Evolutionary conservation across 2,888 invertebrate genomes (phyloP), one percentile per base, ranked within the genome.

Genomic region (Lydus trimaculatus): DNA sequence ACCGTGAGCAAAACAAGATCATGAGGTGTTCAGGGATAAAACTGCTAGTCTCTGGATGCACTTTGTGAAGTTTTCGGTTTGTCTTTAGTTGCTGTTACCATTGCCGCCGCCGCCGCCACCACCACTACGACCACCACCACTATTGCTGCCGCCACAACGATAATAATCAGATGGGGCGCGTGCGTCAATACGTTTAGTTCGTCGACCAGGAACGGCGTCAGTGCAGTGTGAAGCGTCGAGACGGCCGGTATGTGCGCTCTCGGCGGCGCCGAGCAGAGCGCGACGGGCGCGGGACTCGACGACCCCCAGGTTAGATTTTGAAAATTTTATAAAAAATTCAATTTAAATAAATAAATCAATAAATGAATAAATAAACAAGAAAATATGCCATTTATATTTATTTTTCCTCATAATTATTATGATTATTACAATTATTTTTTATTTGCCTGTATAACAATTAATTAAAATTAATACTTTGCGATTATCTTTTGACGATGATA

Each of bases 181-280:
- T 68, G 75, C 73, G 75, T 67, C 70, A 66, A 61, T 61, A 59
- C 72, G 69, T 63, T 71, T 74, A 73, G 67, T 65, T 73, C 69
- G 66, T 69, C 66, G 71, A 58, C 73, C 70, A 72, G 72, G 76
- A 72, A 73, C 76, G 77, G 75, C 77, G 80, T 80, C 81, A 83
- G 83, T 83, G 82, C 83, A 83, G 82, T 83, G 82, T 79, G 79
- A 78, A 79, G 80, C 82, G 82, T 78, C 82, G 78, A 71, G 78
- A 78, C 79, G 80, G 74, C 77, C 80, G 81, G 82, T 82, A 81
- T 81, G 82, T 82, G 81, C 76, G 79, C 71, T 71, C 70, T 63
- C 68, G 67, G 65, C 65, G 77, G 75, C 79, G 80, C 75, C 80
- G 73, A 76, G 76, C 78, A 76, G 76, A 76, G 76, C 80, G 81